Evolutionary conservation across 1,140 invertebrate species (phyloP), one percentile per base, ranked within the genome.

Genomic region (Brachionus koreanus): DNA sequence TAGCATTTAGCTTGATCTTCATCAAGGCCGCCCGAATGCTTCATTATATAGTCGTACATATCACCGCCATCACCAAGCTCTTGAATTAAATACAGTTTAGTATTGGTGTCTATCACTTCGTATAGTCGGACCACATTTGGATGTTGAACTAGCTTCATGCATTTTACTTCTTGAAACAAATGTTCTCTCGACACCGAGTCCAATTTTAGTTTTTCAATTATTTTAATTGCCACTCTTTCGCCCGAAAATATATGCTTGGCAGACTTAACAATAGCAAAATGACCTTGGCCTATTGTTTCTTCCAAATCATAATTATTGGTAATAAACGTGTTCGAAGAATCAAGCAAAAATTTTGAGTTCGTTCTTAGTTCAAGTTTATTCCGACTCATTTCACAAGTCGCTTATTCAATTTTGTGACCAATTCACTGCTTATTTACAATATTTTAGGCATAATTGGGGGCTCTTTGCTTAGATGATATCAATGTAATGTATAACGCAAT

Each of bases 101-200:
- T 90, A 83, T 89, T 94, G 19, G 97, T 99, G 89, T 99, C 98
- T 86, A 99, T 99, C 63, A 98, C 95, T 91, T 99, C 96, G 88
- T 99, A 99, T 7, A 99, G 89, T 67, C 97, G 91, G n/a, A 99
- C 97, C 25, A 99, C 96, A 90, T 99, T 96, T 6, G 92, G 96
- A 90, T 99, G 98, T 87, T 98, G 97, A 12, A 99, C 97, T 85
- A 99, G 89, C 89, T 99, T 98, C 97, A 99, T 98, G 87, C 97
- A 98, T 84, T 95, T 91, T 82, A 97, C 90, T 86, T 91, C 97
- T 91, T 98, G 96, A 88, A 98, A 97, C 76, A 99, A 91, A 91
- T 98, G 96, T 67, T 94, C 93, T 85, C 93, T 93, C 13, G 96
- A 98, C 9, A 96, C 92, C 85, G 96, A 94, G 89, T 99, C 97